Evolutionary conservation across 2,888 invertebrate species (phyloP), one percentile per base, ranked within the genome.

Genomic region (Apotomis capreana): DNA sequence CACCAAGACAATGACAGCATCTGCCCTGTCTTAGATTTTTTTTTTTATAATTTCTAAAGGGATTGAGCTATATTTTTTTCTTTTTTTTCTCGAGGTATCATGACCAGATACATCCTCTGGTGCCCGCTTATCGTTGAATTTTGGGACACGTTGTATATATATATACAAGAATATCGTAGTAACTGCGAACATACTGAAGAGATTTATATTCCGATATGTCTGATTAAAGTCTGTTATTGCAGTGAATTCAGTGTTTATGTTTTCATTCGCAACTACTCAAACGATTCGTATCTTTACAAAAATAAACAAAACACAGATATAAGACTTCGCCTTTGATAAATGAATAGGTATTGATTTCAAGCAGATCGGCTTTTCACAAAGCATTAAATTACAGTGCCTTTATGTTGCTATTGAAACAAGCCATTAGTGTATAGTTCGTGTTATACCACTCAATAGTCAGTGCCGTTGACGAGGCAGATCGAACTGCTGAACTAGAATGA

Each of bases 401-500:
- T 51, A 51, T 26, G 13, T 37, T 51, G 51, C 62, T 44, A 69
- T 62, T 62, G 15, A 26, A 62, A 55, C 55, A 59, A 68, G 54
- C 61, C 49, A 46, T 68, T 68, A 61, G 44, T 49, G 55, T 69
- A 57, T 69, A 57, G 51, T 51, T 69, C 69, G 69, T 69, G 69
- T 62, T 69, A 57, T 69, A 62, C 57, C 69, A 57, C 69, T 69
- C 62, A 69, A 68, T 69, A 62, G 62, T 69, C 69, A 57, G 37
- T 51, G 46, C 69, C 12, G 57, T 55, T 49, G 62, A 49, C 46
- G 15, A 69, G 57, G 26, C 81, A 85, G 83, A 86, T 88, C 86
- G 87, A 88, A 86, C 79, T 85, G 85, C 80, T 89, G 87, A 87
- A 88, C 86, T 88, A 89, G 87, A 88, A 87, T 89, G 89, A 89